A percentile compares a stretch with the other conserved stretches of the same genome.
Evolutionary conservation across 1,140 invertebrate genomes (phyloP).

Genomic region (Ladona fulva): DNA sequence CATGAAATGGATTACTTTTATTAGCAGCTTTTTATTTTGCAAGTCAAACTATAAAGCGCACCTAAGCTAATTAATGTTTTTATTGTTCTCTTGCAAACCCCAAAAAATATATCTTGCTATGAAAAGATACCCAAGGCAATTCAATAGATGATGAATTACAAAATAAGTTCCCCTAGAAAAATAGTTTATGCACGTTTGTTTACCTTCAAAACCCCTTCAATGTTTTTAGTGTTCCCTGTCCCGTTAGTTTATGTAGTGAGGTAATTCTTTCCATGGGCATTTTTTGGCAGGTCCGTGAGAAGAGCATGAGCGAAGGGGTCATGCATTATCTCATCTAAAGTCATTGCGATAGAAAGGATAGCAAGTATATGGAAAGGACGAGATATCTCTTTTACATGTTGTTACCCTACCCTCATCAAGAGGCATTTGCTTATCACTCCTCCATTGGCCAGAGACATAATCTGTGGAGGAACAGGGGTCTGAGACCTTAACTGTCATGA

Average conservation of each 20-base stretch:
- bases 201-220: not conserved
- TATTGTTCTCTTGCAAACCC: no score
- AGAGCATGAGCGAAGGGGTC: not conserved
- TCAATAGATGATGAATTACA: no score
- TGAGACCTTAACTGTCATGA: not conserved
- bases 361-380: not conserved
- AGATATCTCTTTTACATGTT: not conserved
- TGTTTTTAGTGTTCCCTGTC: not conserved
- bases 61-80: no score
- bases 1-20: no score
- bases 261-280: constrained; percentile 1
- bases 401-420: not conserved
- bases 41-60: no score
- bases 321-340: constrained; percentile 1
- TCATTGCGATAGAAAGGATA: not conserved
- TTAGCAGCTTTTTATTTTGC: no score
- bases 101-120: no score
- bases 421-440: not conserved
- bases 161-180: no score
- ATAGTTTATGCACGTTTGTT: not conserved
- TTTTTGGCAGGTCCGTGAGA: constrained; percentile 3
- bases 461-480: not conserved
- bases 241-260: not conserved
- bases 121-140: no score
- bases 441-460: not conserved